Evolutionary conservation across 2,888 invertebrate genomes (phyloP), one percentile per base, ranked within the genome.

Genomic region (Acleris sparsana): DNA sequence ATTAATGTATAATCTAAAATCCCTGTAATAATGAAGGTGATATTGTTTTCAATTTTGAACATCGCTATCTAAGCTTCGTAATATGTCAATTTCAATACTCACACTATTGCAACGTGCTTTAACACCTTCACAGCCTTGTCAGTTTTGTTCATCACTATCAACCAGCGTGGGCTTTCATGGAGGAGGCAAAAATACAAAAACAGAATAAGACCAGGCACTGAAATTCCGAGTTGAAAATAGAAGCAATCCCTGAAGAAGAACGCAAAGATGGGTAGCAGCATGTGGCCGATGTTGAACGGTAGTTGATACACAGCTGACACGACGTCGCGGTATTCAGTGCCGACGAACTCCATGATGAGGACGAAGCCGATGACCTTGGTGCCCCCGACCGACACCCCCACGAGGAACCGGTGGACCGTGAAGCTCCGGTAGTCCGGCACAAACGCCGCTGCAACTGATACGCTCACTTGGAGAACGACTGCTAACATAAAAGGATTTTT

Each of bases 91-190:
- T 33, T 33, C 9, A 33, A 33, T 44, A 44, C 44, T 44, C 44
- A 44, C 44, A 16, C 1, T 5, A 1, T 1, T 44, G 44, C 44
- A 9, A 44, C 44, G 44, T 1, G 16, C 6, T 5, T n/a, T 16
- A 97, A 83, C 11, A 96, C 87, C 61, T 80, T 77, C 1, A 95
- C 89, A 0, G 96, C 95, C 62, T 94, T 88, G 16, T 95, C 95
- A 49, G 94, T 92, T 69, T 93, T 93, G 2, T 96, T 96, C 3
- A 95, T 94, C 13, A 95, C 95, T 66, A 96, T 89, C 20, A 97
- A 89, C 97, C 97, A 97, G 69, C 97, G 93, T 0, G 97, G 96
- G 2, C 96, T 96, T 85, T 97, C 97, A 0, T 96, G 96, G n/a
- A 97, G 82, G 39, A 96, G 78, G 89, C 95, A 94, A 75, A 95